Evolutionary conservation across 2,113 vertebrate species (phyloP).

Genomic region (Scomber japonicus): DNA sequence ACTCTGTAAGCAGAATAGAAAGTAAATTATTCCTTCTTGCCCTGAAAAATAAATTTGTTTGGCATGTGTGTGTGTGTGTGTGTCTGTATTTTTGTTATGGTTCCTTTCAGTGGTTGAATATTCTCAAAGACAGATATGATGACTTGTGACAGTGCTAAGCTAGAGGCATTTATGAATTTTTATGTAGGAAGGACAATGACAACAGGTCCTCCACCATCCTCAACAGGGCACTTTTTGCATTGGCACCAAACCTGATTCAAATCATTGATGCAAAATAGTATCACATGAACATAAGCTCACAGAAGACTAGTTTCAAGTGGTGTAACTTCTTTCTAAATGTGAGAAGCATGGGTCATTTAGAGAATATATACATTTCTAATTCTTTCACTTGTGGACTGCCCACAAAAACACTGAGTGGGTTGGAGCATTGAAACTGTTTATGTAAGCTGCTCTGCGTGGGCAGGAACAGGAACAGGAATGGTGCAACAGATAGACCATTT

Average conservation of each 20-base stretch:
- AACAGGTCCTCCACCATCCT: no score
- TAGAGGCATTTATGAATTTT: no score
- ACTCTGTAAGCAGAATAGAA: slow-evolving; percentile 30
- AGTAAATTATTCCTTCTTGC: slow-evolving; percentile 47
- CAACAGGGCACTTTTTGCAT: neutral
- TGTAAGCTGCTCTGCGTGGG: slow-evolving; percentile 68
- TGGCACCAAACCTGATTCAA: neutral
- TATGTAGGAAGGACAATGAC: neutral
- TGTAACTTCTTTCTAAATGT: slow-evolving; percentile 38
- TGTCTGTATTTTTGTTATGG: slow-evolving; percentile 6
- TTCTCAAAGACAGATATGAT: neutral
- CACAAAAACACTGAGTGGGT: slow-evolving; percentile 68
- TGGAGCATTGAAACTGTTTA: slow-evolving; percentile 65
- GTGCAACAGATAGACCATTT: slow-evolving; percentile 37
- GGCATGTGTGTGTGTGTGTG: slow-evolving; percentile 18
- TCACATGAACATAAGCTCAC: neutral
- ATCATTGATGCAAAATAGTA: slow-evolving; percentile 9
- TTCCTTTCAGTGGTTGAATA: neutral
- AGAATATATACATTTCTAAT: slow-evolving; percentile 63
- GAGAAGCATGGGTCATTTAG: slow-evolving; percentile 52
- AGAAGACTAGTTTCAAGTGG: neutral
- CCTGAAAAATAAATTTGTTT: slow-evolving; percentile 66
- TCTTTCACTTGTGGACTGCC: slow-evolving; percentile 57
- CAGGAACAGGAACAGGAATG: slow-evolving; percentile 46
- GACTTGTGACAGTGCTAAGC: no score